phyloP scores from a whole-genome alignment of 2,113 vertebrate genomes.

The Benitochromis conjunctus region DNA sequence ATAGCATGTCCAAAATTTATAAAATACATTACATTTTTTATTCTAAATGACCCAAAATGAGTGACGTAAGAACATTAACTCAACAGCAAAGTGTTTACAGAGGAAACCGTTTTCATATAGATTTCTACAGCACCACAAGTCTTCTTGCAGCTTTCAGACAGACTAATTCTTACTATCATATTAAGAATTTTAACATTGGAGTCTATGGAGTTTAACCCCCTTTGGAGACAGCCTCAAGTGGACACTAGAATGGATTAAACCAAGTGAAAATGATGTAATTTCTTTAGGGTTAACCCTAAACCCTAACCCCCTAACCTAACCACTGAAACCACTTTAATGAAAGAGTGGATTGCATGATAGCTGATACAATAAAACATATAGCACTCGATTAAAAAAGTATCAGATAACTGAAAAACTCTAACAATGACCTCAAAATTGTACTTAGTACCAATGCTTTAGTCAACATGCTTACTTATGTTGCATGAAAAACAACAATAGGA shows the following conservation, averaged over 20 bases:
- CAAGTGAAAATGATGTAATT: neutral
- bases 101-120: neutral
- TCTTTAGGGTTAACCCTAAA: neutral
- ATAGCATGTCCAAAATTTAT: neutral
- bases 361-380: neutral
- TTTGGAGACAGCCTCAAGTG: neutral
- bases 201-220: neutral
- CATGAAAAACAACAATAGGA: neutral
- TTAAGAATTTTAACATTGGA: neutral
- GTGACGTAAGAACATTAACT: neutral
- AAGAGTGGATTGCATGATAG: neutral
- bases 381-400: neutral
- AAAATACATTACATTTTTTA: neutral
- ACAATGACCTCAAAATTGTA: neutral
- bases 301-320: neutral
- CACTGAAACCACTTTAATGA: neutral
- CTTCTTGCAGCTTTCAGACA: neutral
- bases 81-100: neutral
- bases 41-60: neutral
- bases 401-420: neutral
- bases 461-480: neutral
- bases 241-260: neutral
- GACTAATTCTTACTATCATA: neutral
- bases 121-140: fast-evolving
- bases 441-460: neutral